Evolutionary conservation across 2,888 invertebrate species (phyloP).

Genomic region (Dicranocentrus wangi): DNA sequence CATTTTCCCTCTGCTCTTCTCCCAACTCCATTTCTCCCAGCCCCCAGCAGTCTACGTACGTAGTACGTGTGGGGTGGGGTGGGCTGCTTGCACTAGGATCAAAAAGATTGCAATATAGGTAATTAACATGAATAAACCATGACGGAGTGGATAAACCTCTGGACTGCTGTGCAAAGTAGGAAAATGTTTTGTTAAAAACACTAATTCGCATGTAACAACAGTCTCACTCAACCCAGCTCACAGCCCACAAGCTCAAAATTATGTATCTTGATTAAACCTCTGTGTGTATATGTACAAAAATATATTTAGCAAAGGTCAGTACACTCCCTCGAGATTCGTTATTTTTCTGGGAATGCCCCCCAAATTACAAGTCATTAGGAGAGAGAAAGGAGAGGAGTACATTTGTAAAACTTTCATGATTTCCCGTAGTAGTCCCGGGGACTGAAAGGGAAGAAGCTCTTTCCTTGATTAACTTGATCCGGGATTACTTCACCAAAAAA

Average conservation of each 20-base stretch:
- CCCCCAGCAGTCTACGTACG: too few species aligned
- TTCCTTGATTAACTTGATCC: constrained; percentile 51
- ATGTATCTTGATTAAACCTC: too few species aligned
- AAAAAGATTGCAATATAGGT: not conserved
- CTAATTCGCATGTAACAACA: too few species aligned
- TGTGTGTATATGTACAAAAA: too few species aligned
- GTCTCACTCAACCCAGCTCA: too few species aligned
- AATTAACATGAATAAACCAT: constrained; percentile 17
- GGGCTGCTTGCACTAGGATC: not conserved
- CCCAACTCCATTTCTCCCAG: too few species aligned
- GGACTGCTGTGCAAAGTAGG: too few species aligned
- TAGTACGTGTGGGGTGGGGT: too few species aligned
- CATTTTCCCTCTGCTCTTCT: not conserved
- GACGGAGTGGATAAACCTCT: too few species aligned
- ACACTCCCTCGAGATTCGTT: not conserved
- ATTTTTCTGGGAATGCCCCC: constrained; percentile 1
- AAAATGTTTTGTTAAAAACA: too few species aligned
- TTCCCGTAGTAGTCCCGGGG: not conserved
- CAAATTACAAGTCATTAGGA: constrained; percentile 42
- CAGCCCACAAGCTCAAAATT: too few species aligned
- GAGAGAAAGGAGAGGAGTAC: not conserved
- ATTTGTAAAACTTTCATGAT: constrained; percentile 7
- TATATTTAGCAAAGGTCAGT: constrained; percentile 33
- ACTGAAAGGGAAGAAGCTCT: constrained; percentile 35
- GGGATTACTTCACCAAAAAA: constrained; percentile 17